Base-by-base conservation (phyloP, 2,888 invertebrate species). In the Panzeria rudis region DNA sequence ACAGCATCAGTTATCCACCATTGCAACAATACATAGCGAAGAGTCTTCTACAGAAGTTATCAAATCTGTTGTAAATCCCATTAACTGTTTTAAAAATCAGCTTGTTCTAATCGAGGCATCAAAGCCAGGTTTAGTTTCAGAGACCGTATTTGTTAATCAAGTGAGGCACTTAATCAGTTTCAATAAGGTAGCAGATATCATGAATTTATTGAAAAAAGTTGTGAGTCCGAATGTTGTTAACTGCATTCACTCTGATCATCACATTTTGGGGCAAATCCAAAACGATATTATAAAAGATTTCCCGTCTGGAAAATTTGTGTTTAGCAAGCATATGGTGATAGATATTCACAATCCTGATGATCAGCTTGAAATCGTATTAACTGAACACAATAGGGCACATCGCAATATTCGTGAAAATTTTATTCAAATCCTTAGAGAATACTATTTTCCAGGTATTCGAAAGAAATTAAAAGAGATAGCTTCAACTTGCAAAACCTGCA, bases 361-460 rank as follows among this genome's bases (percentile, higher is more conserved):
- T n/a, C n/a, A n/a, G n/a, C n/a, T n/a, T n/a, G n/a, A n/a, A n/a
- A n/a, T n/a, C n/a, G n/a, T n/a, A n/a, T n/a, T n/a, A n/a, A n/a
- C n/a, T n/a, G 81, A 85, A 38, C 84, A 82, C 50, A 81, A 78
- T 11, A 66, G 78, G 11, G 54, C 69, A 54, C 69, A 72, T n/a
- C 72, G 23, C 2, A 50, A 69, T 41, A 68, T 72, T 52, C 61
- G 35, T 7, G 78, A 78, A 69, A 78, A 78, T 52, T 6, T 35
- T n/a, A 62, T 41, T 15, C 61, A 62, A 62, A 41, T 62, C 20
- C 20, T 62, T 15, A 62, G 41, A 15, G 38, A 71, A 15, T 61
- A 75, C 13, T 75, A 54, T 41, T 75, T 54, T 64, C 64, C 75
- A 62, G 20, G 41, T 7, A 62, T 64, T 7, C 38, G 52, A 25